phyloP scores from a whole-genome alignment of 2,888 invertebrate species.

The Scotopteryx bipunctaria region DNA sequence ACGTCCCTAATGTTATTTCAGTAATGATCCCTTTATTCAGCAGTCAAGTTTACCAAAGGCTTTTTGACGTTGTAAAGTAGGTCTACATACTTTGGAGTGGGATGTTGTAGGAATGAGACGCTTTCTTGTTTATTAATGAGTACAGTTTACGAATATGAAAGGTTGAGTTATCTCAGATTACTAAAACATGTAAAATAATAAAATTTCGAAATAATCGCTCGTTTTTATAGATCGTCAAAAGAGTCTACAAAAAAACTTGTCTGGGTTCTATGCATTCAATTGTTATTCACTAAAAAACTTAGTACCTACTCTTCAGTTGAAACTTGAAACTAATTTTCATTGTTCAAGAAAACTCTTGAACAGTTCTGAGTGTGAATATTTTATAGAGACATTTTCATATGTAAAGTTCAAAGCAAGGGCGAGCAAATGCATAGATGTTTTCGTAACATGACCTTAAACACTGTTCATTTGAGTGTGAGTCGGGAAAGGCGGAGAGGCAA shows the following conservation, averaged over 20 bases:
- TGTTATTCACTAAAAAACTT: too few relatives aligned
- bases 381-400: background rate
- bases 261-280: too few relatives aligned
- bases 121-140: background rate
- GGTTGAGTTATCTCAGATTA: background rate
- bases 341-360: background rate
- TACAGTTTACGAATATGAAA: background rate
- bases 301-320: too few relatives aligned
- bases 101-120: background rate
- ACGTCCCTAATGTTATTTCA: constrained; percentile 21
- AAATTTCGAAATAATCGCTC: too few relatives aligned
- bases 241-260: too few relatives aligned
- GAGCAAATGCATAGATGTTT: constrained; percentile 33
- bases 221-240: too few relatives aligned
- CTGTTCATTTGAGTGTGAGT: constrained; percentile 56
- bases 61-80: constrained; percentile 15
- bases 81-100: background rate
- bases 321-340: too few relatives aligned
- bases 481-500: constrained; percentile 60
- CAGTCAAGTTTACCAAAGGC: constrained; percentile 26
- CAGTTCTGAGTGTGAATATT: background rate
- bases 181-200: background rate
- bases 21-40: constrained; percentile 26
- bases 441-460: constrained; percentile 60
- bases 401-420: constrained; percentile 19